Base-by-base conservation (phyloP, 2,888 invertebrate species). In the Philopedon plagiatum region DNA sequence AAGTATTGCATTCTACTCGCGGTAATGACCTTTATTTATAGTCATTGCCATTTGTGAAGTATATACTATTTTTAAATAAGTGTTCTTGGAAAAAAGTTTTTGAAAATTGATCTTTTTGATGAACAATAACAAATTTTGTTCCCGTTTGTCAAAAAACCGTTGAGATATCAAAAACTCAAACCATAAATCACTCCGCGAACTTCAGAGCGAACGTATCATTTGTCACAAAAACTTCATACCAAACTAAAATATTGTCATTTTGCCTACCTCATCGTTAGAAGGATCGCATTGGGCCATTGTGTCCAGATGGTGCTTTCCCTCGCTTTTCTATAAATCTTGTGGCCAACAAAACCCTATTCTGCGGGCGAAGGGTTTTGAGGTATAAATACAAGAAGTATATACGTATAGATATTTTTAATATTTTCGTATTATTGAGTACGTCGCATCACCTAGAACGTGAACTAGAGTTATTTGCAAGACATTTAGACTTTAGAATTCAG, bases 271-370 rank as follows among this genome's bases (percentile, higher is more conserved):
- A 64, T 79, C 79, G 63, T 79, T 78, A 65, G 78, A 79, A 13
- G 77, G 79, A 76, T 78, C 79, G 75, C 76, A 77, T 66, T 78
- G 77, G 23, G 78, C 77, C 78, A 78, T 79, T 72, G 60, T 69
- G 64, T 54, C 64, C 61, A 57, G 62, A 44, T 60, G 65, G 9
- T 49, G 65, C 65, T 65, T 65, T 69, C 49, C 69, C 37, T 63
- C 26, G 57, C 61, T 26, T 29, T 32, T 49, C 58, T 67, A 68
- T 73, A 63, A 68, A 68, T 73, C 64, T 73, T 68, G 44, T 1
- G 13, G 26, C 39, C 41, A 34, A 65, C 62, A 72, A 67, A 62
- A 34, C 44, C 15, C 7, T 32, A 34, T 68, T 73, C 60, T 58
- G 19, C n/a, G 21, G n/a, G 13, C 26, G 7, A 32, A 13, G 15